Evolutionary conservation across 1,140 invertebrate species (phyloP).

Genomic region (Hormaphis cornu): DNA sequence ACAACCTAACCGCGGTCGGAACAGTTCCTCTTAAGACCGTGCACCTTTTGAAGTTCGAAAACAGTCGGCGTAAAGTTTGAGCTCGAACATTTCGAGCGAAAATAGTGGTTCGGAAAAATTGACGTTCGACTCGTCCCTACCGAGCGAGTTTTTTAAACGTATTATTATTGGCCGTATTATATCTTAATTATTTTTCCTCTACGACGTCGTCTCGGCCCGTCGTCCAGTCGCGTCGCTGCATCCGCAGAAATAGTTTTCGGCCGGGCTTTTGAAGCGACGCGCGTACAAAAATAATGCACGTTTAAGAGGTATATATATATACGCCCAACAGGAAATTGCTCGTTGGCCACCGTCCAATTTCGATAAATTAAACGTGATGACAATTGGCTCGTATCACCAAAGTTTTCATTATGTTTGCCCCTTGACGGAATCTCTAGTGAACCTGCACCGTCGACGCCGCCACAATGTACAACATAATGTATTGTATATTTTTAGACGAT

Average conservation of each 20-base stretch:
- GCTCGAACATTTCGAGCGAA: no score
- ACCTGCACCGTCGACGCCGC: no score
- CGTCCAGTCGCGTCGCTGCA: not conserved
- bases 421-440: not conserved
- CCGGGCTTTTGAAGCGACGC: not conserved
- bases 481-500: constrained; percentile 15
- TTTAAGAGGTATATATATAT: constrained; percentile 24
- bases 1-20: no score
- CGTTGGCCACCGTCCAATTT: constrained; percentile 13
- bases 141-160: no score
- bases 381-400: constrained; percentile 30
- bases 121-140: no score
- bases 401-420: constrained; percentile 29
- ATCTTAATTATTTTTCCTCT: no score
- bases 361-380: constrained; percentile 32
- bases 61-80: no score
- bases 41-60: no score
- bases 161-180: no score
- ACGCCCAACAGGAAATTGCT: constrained; percentile 28
- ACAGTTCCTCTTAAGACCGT: no score
- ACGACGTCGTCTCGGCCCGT: not conserved
- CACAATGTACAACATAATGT: no score
- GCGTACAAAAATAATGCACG: constrained; percentile 14
- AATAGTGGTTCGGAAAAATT: no score
- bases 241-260: constrained; percentile 18